A percentile compares a stretch with the other conserved stretches of the same genome.
phyloP scores from a whole-genome alignment of 2,888 invertebrate species.

The Pristionchus maxplancki region DNA sequence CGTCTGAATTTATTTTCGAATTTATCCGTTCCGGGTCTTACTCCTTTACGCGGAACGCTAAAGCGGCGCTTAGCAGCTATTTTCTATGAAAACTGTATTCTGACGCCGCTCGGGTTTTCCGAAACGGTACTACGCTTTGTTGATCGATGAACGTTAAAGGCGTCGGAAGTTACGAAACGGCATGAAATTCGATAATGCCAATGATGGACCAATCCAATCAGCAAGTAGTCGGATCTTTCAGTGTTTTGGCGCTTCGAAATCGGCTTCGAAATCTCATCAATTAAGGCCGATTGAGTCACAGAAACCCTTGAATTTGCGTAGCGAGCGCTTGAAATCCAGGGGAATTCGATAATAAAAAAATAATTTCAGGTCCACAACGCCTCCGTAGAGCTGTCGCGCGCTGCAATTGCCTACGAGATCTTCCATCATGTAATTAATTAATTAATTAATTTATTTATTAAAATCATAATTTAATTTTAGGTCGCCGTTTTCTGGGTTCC shows the following conservation, averaged over 20 bases:
- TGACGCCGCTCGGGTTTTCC: not conserved
- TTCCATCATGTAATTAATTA: constrained; percentile 54
- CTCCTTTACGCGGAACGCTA: too few species aligned
- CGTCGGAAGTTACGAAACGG: not conserved
- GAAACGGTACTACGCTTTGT: not conserved
- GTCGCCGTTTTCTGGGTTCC: constrained; percentile 60
- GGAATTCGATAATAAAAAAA: not conserved
- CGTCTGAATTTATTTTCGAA: not conserved
- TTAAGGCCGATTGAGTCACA: not conserved
- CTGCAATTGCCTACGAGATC: constrained; percentile 59
- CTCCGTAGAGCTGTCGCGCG: not conserved
- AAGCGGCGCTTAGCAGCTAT: not conserved
- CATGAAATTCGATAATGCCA: not conserved
- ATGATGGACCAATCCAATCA: not conserved
- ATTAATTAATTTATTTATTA: not conserved
- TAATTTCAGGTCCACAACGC: not conserved
- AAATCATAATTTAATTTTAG: constrained; percentile 16
- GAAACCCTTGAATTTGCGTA: not conserved
- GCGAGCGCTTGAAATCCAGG: too few species aligned
- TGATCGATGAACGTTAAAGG: not conserved
- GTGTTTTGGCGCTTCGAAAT: not conserved
- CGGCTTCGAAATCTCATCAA: not conserved
- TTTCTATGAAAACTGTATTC: not conserved
- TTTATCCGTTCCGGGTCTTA: not conserved
- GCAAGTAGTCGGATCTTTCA: not conserved